phyloP scores from a whole-genome alignment of 2,888 invertebrate species.

The Diplazon laetatorius region DNA sequence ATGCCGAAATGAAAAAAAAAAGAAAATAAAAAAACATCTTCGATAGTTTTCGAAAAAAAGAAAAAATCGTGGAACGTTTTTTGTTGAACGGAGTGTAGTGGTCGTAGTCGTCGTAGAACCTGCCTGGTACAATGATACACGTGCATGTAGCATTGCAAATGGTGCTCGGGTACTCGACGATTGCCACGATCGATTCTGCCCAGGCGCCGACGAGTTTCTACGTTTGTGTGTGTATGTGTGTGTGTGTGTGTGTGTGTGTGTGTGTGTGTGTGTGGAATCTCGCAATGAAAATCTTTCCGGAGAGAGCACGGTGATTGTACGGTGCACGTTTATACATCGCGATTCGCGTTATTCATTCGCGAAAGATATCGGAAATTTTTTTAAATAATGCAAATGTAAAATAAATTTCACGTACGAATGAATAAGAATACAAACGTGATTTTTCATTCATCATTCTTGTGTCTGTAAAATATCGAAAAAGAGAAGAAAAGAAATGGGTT shows the following conservation, averaged over 20 bases:
- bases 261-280: slow-evolving; percentile 29
- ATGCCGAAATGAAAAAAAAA: no score
- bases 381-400: not conserved
- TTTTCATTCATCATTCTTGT: no score
- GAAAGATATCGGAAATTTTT: not conserved
- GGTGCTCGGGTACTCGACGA: slow-evolving; percentile 20
- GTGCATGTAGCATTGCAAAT: slow-evolving; percentile 34
- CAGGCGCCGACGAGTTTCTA: slow-evolving; percentile 37
- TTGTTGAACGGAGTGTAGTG: no score
- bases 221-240: no score
- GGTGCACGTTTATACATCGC: not conserved
- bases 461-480: no score
- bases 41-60: no score
- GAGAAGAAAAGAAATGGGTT: no score
- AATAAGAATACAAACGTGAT: no score
- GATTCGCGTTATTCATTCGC: slow-evolving; percentile 21
- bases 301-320: slow-evolving; percentile 11
- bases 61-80: no score
- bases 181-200: slow-evolving; percentile 42
- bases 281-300: slow-evolving; percentile 34
- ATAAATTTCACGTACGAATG: not conserved
- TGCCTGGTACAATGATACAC: slow-evolving; percentile 30
- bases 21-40: no score
- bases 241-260: no score
- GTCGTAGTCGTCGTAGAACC: slow-evolving; percentile 22